phyloP scores from a whole-genome alignment of 2,113 vertebrate species.

The Paramormyrops kingsleyae region DNA sequence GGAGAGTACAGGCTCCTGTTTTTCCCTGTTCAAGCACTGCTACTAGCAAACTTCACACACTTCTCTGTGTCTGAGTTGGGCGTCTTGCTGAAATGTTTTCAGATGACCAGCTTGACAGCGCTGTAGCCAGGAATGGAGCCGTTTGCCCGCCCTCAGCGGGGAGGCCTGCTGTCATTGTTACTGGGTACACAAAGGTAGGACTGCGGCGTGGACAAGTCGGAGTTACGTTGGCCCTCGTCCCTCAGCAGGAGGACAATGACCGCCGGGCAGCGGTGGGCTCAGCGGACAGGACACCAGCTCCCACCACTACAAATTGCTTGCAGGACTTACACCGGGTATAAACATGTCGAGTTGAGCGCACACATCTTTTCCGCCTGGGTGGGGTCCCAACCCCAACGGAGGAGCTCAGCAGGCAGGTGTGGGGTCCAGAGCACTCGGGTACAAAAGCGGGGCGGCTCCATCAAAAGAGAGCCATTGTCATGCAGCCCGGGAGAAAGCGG shows the following conservation, averaged over 20 bases:
- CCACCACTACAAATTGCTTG: slow-evolving; percentile 42
- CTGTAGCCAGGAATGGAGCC: background rate
- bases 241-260: background rate
- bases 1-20: background rate
- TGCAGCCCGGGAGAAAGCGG: slow-evolving; percentile 18
- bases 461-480: slow-evolving; percentile 18
- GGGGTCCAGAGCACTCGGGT: slow-evolving; percentile 10
- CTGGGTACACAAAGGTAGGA: background rate
- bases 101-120: background rate
- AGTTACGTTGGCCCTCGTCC: background rate
- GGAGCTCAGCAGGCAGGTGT: background rate
- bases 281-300: background rate
- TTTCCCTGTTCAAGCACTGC: background rate
- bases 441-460: slow-evolving; percentile 22
- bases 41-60: background rate
- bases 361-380: slow-evolving; percentile 9
- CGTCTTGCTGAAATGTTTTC: background rate
- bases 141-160: background rate
- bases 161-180: background rate
- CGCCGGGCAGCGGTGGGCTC: no score
- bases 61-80: background rate
- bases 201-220: background rate
- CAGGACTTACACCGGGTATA: slow-evolving; percentile 20
- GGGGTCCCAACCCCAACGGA: slow-evolving; percentile 27
- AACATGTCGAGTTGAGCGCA: slow-evolving; percentile 17